phyloP scores from a whole-genome alignment of 1,140 invertebrate genomes.

The Psilanteris sp. region DNA sequence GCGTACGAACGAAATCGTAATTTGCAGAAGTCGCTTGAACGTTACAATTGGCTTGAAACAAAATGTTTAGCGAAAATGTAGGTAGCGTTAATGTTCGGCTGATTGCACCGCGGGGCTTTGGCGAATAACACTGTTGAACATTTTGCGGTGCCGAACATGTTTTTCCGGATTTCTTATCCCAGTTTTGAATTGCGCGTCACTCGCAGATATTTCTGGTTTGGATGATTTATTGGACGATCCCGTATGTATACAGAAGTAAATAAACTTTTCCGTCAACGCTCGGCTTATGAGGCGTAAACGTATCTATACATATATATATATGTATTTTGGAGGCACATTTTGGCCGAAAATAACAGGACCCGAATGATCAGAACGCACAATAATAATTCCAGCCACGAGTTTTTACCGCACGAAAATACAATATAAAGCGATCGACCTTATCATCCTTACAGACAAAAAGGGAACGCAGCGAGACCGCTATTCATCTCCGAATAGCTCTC shows the following conservation, averaged over 20 bases:
- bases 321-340: no score
- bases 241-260: conserved; percentile 14
- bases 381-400: conserved; percentile 8
- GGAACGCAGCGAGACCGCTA: conserved; percentile 10
- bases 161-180: conserved; percentile 45
- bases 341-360: neutral
- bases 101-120: no score
- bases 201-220: conserved; percentile 16
- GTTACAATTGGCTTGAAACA: no score
- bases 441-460: conserved; percentile 34
- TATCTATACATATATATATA: no score
- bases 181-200: conserved; percentile 29
- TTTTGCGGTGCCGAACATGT: conserved; percentile 21
- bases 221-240: conserved; percentile 20
- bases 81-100: no score
- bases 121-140: conserved; percentile 10
- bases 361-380: conserved; percentile 1
- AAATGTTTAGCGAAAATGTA: no score
- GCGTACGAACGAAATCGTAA: conserved; percentile 11
- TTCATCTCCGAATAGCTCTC: conserved; percentile 28
- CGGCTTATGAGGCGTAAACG: no score
- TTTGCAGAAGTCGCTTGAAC: no score
- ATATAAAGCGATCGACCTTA: conserved; percentile 25
- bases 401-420: conserved; percentile 18
- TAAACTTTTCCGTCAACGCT: conserved; percentile 8